These are phyloP conservation scores for Philhelius pedissequus DNA, from an alignment of 2,888 invertebrate genomes.

Conservation along the genomic window DNA sequence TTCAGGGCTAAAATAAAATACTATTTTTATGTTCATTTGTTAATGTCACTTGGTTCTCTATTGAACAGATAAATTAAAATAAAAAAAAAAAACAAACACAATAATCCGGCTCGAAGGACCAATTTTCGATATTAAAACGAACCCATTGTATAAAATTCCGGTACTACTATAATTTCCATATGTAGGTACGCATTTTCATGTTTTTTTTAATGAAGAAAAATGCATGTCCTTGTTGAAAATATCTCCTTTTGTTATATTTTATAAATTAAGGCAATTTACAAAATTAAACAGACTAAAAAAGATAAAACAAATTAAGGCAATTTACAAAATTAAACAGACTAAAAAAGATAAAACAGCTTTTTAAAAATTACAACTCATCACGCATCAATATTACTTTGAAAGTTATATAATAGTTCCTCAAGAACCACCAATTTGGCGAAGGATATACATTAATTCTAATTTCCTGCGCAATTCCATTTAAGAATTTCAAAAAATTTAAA, in stretches of 20 bases:
- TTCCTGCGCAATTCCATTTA: not conserved
- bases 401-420: not conserved
- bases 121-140: not conserved
- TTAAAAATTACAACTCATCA: not conserved
- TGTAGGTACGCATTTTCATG: too few relatives aligned
- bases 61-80: not conserved
- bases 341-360: too few relatives aligned
- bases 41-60: not conserved
- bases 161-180: too few relatives aligned
- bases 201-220: not conserved
- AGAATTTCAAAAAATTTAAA: not conserved
- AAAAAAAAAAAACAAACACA: not conserved
- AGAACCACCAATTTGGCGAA: not conserved
- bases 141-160: not conserved
- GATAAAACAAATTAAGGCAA: too few relatives aligned
- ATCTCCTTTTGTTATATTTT: too few relatives aligned
- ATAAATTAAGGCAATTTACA: too few relatives aligned
- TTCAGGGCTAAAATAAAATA: not conserved
- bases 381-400: not conserved
- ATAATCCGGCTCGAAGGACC: constrained; percentile 10
- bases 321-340: too few relatives aligned
- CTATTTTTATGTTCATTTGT: not conserved
- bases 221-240: not conserved
- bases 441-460: not conserved
- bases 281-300: too few relatives aligned